A percentile compares a stretch with the other conserved stretches of the same genome.
Evolutionary conservation across 2,888 invertebrate genomes (phyloP).

Genomic region (Lithosia quadra): DNA sequence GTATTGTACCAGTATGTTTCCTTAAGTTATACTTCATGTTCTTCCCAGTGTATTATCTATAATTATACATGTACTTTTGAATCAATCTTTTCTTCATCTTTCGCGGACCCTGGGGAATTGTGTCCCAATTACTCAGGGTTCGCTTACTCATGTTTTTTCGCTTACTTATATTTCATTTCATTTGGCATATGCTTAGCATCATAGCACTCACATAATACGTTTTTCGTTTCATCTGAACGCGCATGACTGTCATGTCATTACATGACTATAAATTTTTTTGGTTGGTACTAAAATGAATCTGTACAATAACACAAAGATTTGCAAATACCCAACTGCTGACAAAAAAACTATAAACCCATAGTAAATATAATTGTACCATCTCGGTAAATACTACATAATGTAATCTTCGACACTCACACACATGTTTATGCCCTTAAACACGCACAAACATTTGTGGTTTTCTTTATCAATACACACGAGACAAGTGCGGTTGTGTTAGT

Average conservation of each 20-base stretch:
- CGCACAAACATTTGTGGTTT: slow-evolving; percentile 68
- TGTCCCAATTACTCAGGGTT: too few species aligned
- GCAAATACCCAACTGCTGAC: slow-evolving; percentile 36
- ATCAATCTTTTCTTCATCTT: too few species aligned
- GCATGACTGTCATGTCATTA: slow-evolving; percentile 2
- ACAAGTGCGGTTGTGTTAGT: slow-evolving; percentile 55
- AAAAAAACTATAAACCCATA: slow-evolving; percentile 40
- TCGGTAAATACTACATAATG: slow-evolving; percentile 58
- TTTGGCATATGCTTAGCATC: background rate
- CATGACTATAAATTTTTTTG: slow-evolving; percentile 1
- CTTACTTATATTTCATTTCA: too few species aligned
- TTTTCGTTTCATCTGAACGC: background rate
- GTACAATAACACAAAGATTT: slow-evolving; percentile 10
- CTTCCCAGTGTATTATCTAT: background rate
- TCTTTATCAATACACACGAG: slow-evolving; percentile 64
- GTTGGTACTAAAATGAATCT: background rate
- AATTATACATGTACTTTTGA: background rate
- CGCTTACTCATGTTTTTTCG: too few species aligned
- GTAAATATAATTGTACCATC: slow-evolving; percentile 59
- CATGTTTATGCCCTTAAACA: slow-evolving; percentile 54
- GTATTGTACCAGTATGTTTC: background rate
- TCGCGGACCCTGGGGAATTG: too few species aligned
- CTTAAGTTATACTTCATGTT: background rate
- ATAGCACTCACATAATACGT: too few species aligned
- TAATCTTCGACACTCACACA: slow-evolving; percentile 68